Evolutionary conservation across 2,797 vertebrate genomes (phyloP), one percentile per base, ranked within the genome.

Genomic region (Gobio occitaniae): DNA sequence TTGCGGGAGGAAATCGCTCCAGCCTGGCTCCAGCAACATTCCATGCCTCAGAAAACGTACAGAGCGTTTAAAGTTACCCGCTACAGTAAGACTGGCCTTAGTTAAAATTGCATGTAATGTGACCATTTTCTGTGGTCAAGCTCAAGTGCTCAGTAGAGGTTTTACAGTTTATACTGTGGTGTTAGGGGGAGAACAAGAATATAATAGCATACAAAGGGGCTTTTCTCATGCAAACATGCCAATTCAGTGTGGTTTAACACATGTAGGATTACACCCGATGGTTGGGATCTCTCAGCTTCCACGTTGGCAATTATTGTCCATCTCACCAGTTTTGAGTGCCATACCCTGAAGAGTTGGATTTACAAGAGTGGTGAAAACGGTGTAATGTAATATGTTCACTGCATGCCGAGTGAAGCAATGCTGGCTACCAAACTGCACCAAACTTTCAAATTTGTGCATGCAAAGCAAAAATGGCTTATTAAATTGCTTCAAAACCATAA

Each of bases 151-250:
- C 72, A 76, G 61, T 78, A 36, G 86, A 89, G 84, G 87, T 81
- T 88, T 80, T 83, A 86, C 87, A 87, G 82, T 89, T 88, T 87
- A 80, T 72, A 25, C 63, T 85, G 87, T 66, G 86, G 87, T 82
- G 69, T 71, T 83, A 80, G 52, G 82, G 83, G 72, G 48, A 75
- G 83, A 80, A 79, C 80, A 78, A n/a, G 75, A 87, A 85, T 44
- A 66, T 56, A 59, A 78, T 80, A 10, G 10, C 10, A 83, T 75
- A 76, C 74, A 82, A 66, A 79, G 48, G 56, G 61, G 48, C 47
- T 52, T 68, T 44, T 86, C 82, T 81, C 25, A 44, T 69, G 69
- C 52, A 52, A 59, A 87, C 19, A 17, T 3, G 56, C 83, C 85
- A 86, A 82, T 72, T 78, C 47, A 63, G n/a, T 50, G 84, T 70